These are phyloP conservation scores for Vanacampus margaritifer DNA, from an alignment of 2,113 vertebrate species.

Conservation along the genomic window DNA sequence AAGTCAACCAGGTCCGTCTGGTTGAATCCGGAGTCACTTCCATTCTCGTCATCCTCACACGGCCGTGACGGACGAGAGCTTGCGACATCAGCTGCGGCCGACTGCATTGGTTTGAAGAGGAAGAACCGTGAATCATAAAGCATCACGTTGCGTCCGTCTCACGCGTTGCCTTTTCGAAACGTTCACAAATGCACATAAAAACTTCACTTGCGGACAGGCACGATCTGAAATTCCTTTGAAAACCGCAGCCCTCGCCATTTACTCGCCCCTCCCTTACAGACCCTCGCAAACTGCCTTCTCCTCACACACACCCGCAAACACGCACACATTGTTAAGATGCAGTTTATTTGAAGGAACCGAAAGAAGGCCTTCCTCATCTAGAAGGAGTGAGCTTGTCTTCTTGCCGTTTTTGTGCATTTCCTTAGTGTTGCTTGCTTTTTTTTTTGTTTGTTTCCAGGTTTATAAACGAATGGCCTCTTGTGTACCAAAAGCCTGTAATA, in stretches of 20 bases:
- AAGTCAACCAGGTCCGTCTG: slow-evolving; percentile 57
- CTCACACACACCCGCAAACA: slow-evolving; percentile 3
- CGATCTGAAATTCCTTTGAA: slow-evolving; percentile 53
- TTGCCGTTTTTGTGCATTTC: background rate
- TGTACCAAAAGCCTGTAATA: background rate
- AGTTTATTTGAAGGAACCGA: slow-evolving; percentile 62
- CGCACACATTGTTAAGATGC: slow-evolving; percentile 25
- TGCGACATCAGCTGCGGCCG: slow-evolving; percentile 59
- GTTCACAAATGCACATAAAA: slow-evolving; percentile 31
- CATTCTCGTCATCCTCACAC: slow-evolving; percentile 57
- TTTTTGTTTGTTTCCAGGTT: background rate
- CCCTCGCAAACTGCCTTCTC: slow-evolving; percentile 22
- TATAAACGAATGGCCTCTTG: background rate
- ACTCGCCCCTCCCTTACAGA: slow-evolving; percentile 54
- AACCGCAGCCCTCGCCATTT: slow-evolving; percentile 58
- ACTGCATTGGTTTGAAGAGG: slow-evolving; percentile 41
- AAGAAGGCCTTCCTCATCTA: slow-evolving; percentile 59
- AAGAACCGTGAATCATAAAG: slow-evolving; percentile 64
- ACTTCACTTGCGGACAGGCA: slow-evolving; percentile 39
- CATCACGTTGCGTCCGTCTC: slow-evolving; percentile 33
- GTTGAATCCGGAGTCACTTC: slow-evolving; percentile 55
- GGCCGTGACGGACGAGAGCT: slow-evolving; percentile 44
- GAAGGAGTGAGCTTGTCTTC: slow-evolving; percentile 7
- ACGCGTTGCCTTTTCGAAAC: slow-evolving; percentile 24
- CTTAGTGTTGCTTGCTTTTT: background rate